Conservation (phyloP, 2,113 vertebrate genomes). For the Gymnorhina tibicen region DNA sequence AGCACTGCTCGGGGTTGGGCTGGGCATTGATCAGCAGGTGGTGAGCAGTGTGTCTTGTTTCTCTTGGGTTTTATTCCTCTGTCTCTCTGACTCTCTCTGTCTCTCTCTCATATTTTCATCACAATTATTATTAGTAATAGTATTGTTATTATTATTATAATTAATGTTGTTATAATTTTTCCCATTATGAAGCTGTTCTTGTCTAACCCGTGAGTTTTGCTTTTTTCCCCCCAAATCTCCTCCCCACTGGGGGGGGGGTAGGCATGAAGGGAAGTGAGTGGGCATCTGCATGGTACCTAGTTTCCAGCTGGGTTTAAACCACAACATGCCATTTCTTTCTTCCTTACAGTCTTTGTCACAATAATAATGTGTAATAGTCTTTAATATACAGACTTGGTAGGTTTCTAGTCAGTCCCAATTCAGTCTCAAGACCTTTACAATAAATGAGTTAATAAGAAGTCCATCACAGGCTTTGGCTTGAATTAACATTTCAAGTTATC, state of each 20-base stretch:
- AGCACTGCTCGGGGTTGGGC: not conserved
- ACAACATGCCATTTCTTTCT: not conserved
- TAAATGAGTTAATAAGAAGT: not conserved
- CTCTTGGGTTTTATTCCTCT: not conserved
- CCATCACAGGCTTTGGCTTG: not conserved
- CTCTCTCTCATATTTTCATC: not conserved
- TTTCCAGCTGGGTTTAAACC: not conserved
- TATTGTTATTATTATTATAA: too few relatives aligned
- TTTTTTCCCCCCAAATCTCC: not conserved
- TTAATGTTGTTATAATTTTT: not conserved
- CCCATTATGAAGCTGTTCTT: not conserved
- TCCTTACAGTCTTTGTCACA: not conserved
- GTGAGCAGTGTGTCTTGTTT: not conserved
- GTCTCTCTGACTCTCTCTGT: too few relatives aligned
- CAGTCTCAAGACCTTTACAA: not conserved
- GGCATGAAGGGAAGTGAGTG: fast-evolving
- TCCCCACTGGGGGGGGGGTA: not conserved
- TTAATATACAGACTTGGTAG: not conserved
- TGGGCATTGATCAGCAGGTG: fast-evolving
- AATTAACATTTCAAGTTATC: not conserved
- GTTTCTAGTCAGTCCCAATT: not conserved
- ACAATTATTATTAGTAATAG: not conserved
- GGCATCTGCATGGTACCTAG: not conserved
- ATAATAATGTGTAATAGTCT: not conserved
- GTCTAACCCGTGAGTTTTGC: not conserved